phyloP scores from a whole-genome alignment of 2,797 vertebrate genomes.

The Crenichthys baileyi region DNA sequence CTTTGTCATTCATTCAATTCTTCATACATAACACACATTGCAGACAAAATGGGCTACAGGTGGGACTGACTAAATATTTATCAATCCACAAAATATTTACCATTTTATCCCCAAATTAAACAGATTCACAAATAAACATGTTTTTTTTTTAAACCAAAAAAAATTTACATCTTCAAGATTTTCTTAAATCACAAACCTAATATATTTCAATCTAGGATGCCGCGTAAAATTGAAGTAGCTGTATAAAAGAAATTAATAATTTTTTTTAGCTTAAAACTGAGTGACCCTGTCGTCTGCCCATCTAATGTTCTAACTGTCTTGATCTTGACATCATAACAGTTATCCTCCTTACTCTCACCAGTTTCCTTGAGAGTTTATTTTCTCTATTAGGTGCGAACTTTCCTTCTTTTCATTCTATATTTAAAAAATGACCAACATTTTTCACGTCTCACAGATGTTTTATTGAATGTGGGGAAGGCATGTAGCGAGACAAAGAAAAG shows the following conservation, averaged over 20 bases:
- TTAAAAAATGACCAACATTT: background rate
- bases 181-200: background rate
- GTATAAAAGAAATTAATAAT: background rate
- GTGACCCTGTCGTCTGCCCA: background rate
- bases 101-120: background rate
- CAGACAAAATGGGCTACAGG: background rate
- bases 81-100: background rate
- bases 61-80: background rate
- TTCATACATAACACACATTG: no score
- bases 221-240: background rate
- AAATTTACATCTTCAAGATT: no score
- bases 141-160: background rate
- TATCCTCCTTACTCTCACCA: slow-evolving; percentile 1
- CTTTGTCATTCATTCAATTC: background rate
- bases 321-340: slow-evolving; percentile 4
- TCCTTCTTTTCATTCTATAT: slow-evolving; percentile 4
- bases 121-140: background rate
- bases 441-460: slow-evolving; percentile 11
- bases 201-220: background rate
- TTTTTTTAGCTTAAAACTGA: background rate
- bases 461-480: slow-evolving; percentile 3
- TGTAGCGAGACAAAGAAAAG: background rate
- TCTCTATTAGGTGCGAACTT: background rate
- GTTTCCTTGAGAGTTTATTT: slow-evolving; percentile 3
- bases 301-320: background rate